These are phyloP conservation scores for Pegoplata infirma DNA, from an alignment of 2,888 invertebrate species.

Conservation along the genomic window DNA sequence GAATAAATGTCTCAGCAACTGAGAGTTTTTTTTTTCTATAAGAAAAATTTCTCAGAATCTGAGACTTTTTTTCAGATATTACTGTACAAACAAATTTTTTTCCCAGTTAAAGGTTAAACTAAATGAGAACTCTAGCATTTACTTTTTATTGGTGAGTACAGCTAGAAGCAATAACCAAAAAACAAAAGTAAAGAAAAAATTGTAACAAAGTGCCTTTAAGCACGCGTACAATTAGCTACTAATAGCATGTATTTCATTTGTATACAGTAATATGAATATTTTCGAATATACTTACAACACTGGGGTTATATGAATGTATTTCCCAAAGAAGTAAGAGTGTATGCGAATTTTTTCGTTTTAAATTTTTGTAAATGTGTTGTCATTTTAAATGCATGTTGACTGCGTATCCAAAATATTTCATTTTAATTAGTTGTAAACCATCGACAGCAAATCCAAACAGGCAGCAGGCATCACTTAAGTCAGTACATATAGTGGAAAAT, in stretches of 20 bases:
- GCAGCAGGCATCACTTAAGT: conserved; percentile 56
- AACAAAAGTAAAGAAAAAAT: too few relatives aligned
- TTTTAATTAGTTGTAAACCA: conserved; percentile 63
- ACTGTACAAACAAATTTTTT: neutral
- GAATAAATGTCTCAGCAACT: too few relatives aligned
- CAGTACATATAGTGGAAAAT: conserved; percentile 30
- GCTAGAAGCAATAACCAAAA: conserved; percentile 4
- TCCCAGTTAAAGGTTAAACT: neutral
- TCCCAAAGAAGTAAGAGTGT: neutral
- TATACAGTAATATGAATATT: conserved; percentile 30
- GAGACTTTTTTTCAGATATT: too few relatives aligned
- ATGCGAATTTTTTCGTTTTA: conserved; percentile 3
- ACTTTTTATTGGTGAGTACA: neutral
- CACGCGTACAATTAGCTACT: conserved; percentile 62
- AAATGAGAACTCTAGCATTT: neutral
- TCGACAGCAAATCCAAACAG: conserved; percentile 60
- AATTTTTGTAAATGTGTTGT: conserved; percentile 56
- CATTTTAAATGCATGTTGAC: conserved; percentile 63
- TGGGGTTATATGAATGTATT: neutral
- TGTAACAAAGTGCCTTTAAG: conserved; percentile 61
- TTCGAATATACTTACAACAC: neutral
- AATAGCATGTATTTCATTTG: conserved; percentile 59
- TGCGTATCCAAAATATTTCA: conserved; percentile 63
- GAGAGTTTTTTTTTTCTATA: too few relatives aligned
- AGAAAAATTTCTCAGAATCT: too few relatives aligned